These are phyloP conservation scores for Beris morrisii DNA, from an alignment of 2,888 invertebrate genomes.

Conservation along the genomic window DNA sequence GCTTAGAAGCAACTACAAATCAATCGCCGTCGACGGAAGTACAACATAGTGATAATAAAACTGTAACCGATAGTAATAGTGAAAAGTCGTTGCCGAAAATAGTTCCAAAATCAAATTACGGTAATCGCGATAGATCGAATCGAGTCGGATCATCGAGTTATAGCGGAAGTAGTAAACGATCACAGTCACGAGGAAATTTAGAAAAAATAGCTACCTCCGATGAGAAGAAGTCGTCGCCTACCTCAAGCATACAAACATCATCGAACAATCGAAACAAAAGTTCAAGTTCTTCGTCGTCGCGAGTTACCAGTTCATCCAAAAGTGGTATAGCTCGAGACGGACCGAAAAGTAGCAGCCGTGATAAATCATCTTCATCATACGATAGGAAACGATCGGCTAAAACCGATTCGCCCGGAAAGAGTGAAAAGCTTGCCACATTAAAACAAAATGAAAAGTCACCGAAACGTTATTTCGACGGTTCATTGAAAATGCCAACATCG, in stretches of 20 bases:
- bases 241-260: neutral
- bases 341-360: neutral
- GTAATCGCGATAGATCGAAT: conserved; percentile 18
- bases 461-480: conserved; percentile 28
- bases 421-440: conserved; percentile 5
- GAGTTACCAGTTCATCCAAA: neutral
- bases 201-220: conserved; percentile 30
- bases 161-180: conserved; percentile 3
- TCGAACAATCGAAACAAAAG: conserved; percentile 22
- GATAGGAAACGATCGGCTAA: conserved; percentile 14
- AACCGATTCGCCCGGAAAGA: conserved; percentile 11
- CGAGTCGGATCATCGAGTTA: neutral
- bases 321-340: conserved; percentile 12
- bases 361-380: conserved; percentile 7
- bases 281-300: conserved; percentile 18
- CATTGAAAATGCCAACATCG: conserved; percentile 18
- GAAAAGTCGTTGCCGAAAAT: conserved; percentile 12
- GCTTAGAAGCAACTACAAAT: no score
- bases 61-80: neutral
- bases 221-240: conserved; percentile 17
- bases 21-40: neutral
- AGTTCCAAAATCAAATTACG: neutral
- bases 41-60: conserved; percentile 2
- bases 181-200: conserved; percentile 21
- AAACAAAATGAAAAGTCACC: conserved; percentile 36